These are phyloP conservation scores for Agonum fuliginosum DNA, from an alignment of 2,888 invertebrate species.

Conservation along the genomic window DNA sequence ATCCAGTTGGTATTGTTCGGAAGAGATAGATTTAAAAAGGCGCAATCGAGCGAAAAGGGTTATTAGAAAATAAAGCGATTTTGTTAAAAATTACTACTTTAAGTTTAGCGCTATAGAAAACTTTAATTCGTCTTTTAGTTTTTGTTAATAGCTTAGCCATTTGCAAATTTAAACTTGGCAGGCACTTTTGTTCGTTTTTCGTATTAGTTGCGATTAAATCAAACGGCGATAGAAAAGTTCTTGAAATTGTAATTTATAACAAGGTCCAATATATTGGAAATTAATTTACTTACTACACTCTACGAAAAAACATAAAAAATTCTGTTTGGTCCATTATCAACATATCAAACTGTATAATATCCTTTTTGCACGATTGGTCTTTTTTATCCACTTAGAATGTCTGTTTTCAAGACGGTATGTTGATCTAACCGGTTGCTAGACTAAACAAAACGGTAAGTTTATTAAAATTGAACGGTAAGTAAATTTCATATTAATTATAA, in stretches of 20 bases:
- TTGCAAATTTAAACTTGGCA: constrained; percentile 27
- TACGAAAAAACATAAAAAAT: too few relatives aligned
- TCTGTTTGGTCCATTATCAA: too few relatives aligned
- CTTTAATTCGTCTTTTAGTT: constrained; percentile 31
- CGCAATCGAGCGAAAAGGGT: constrained; percentile 21
- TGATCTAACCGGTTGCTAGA: too few relatives aligned
- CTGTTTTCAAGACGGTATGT: too few relatives aligned
- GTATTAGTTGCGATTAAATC: constrained; percentile 8
- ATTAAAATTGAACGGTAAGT: too few relatives aligned
- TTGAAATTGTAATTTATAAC: background rate
- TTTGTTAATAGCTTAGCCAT: constrained; percentile 26
- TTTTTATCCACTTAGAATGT: too few relatives aligned
- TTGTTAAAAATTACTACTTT: constrained; percentile 26
- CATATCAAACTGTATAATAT: too few relatives aligned
- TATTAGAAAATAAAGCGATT: constrained; percentile 31
- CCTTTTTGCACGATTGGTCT: too few relatives aligned
- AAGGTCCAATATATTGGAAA: background rate
- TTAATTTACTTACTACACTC: too few relatives aligned
- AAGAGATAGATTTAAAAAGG: constrained; percentile 11
- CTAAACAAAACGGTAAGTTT: too few relatives aligned
- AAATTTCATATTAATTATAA: too few relatives aligned
- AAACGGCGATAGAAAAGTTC: background rate
- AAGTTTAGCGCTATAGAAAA: constrained; percentile 14
- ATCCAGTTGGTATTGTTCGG: constrained; percentile 10
- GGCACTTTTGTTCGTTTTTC: constrained; percentile 13